phyloP scores from a whole-genome alignment of 2,888 invertebrate species.

The Ethmia dodecea region DNA sequence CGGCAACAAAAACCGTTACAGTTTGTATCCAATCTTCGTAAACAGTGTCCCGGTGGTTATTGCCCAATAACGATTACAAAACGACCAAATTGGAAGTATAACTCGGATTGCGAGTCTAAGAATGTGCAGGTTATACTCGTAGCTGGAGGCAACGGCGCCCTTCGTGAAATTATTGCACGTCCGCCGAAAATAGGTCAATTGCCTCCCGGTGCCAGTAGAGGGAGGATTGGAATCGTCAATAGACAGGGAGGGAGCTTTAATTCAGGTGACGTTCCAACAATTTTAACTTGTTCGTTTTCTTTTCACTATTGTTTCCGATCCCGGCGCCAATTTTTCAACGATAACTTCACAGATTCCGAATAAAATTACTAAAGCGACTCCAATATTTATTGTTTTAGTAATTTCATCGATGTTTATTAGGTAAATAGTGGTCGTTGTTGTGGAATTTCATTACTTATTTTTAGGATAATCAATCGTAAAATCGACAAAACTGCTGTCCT shows the following conservation, averaged over 20 bases:
- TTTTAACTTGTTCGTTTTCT: conserved; percentile 59
- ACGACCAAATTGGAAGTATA: conserved; percentile 37
- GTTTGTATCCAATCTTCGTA: conserved; percentile 33
- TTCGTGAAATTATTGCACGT: conserved; percentile 70
- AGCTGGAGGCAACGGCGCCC: conserved; percentile 48
- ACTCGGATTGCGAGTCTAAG: conserved; percentile 37
- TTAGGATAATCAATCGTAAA: no score
- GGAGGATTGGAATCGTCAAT: conserved; percentile 35
- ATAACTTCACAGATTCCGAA: no score
- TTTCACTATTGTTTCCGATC: conserved; percentile 60
- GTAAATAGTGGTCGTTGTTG: no score
- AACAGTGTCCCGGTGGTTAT: conserved; percentile 32
- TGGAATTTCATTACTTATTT: no score
- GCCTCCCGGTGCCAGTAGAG: conserved; percentile 56
- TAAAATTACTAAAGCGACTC: no score
- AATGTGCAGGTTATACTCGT: conserved; percentile 55
- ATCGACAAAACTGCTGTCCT: no score
- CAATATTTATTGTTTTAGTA: no score
- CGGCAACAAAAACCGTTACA: conserved; percentile 34
- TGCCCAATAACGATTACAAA: conserved; percentile 40
- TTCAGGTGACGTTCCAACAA: conserved; percentile 70
- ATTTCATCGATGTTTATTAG: no score
- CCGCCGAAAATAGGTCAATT: conserved; percentile 75
- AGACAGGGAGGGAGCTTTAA: conserved; percentile 47
- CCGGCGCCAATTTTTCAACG: no score